Evolutionary conservation across 2,113 vertebrate species (phyloP), one percentile per base, ranked within the genome.

Genomic region (Lophura nycthemera): DNA sequence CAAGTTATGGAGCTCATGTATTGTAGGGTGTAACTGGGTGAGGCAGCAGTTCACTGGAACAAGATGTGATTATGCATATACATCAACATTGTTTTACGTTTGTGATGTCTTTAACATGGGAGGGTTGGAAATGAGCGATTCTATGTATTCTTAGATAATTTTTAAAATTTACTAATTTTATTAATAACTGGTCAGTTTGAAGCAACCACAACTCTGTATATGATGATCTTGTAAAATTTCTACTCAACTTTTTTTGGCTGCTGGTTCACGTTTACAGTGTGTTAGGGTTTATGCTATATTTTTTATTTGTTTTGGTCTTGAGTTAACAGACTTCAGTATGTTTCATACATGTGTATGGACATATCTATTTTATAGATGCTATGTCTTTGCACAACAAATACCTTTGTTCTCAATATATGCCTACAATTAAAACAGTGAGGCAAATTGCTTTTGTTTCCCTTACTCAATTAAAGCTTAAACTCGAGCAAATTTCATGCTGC

Each of bases 21-120:
- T 10, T 91, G 20, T 50, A 94, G 95, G 95, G 92, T 93, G 84
- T 97, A 92, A 96, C 89, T 91, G 79, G 7, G 21, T 94, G 95
- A 96, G 73, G 97, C 95, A 96, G 8, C 74, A 91, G 74, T 85
- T 80, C 60, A 32, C 81, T 88, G 38, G 63, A 89, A 92, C 73
- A 82, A 64, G 77, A 89, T 56, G 78, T 86, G n/a, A 80, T 96
- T 59, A 64, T 3, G 3, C 50, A 36, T 38, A 64, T 3, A 2
- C 54, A 42, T 36, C 19, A 88, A 95, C 73, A 80, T 75, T 82
- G 43, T 75, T 92, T 82, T 94, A 54, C 21, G 86, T 93, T 50
- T 93, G 61, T 71, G 61, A 96, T 24, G 40, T n/a, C 48, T 70
- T 91, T 36, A 74, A 80, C 42, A 12, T 90, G 66, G 73, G 36